A percentile compares a stretch with the other conserved stretches of the same genome.
phyloP scores from a whole-genome alignment of 2,888 invertebrate genomes.

The Crematogaster levior region DNA sequence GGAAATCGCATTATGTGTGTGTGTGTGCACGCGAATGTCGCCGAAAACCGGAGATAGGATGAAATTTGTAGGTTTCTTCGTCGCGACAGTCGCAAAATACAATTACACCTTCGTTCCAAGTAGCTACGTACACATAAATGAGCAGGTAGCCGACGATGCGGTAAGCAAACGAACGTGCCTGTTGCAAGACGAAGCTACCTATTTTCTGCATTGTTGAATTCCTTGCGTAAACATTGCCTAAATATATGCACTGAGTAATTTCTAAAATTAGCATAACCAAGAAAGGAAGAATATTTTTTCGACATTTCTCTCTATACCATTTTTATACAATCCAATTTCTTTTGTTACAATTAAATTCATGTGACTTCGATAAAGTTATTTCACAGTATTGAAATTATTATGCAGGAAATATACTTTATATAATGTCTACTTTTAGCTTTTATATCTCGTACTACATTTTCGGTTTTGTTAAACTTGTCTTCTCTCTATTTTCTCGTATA shows the following conservation, averaged over 20 bases:
- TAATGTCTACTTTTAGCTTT: not conserved
- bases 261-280: not conserved
- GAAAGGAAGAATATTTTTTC: not conserved
- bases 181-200: constrained; percentile 15
- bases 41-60: not conserved
- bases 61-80: not conserved
- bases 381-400: constrained; percentile 12
- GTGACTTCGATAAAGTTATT: not conserved
- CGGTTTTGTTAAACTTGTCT: constrained; percentile 25
- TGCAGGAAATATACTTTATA: not conserved
- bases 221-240: not conserved
- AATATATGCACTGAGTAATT: not conserved
- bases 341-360: not conserved
- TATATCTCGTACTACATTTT: not conserved
- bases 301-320: not conserved
- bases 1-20: not conserved
- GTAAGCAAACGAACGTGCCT: constrained; percentile 7
- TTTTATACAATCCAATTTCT: not conserved
- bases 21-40: not conserved
- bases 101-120: constrained; percentile 10
- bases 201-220: constrained; percentile 23
- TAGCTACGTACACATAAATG: constrained; percentile 12
- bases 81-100: not conserved
- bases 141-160: not conserved
- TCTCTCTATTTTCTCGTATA: not conserved